Base-by-base conservation (phyloP, 2,797 vertebrate genomes). In the Lindbergichthys nudifrons region DNA sequence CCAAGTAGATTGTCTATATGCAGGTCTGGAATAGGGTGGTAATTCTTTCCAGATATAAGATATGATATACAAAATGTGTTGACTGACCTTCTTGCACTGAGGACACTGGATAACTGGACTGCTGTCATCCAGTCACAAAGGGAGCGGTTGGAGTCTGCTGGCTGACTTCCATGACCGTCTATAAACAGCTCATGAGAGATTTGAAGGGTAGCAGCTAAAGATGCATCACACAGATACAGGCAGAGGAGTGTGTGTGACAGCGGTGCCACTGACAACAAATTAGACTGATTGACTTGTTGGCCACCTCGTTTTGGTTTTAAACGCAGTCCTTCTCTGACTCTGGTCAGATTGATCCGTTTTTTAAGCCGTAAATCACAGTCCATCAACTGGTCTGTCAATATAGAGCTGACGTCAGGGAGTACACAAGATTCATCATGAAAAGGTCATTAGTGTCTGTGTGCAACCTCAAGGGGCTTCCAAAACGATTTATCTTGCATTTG, bases 381-480 rank as follows among this genome's bases (percentile, higher is more conserved):
- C 45, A n/a, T 21, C 64, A 59, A 51, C 75, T 70, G 16, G 32
- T 73, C 57, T 39, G 70, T 66, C 80, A 23, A 80, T 85, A 62
- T 1, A 45, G 36, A 32, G 23, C 45, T 68, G 65, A 72, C 36
- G n/a, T 71, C 51, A 64, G 32, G 11, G 13, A 66, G 75, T 82
- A 80, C 90, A 87, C 80, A 80, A 72, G 42, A 86, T 88, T 54
- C 45, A 82, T 90, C 80, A 83, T 53, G 64, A 63, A 81, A 77
- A 83, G 77, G 74, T 77, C 72, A 72, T 84, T 82, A 77, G 65
- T 57, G 75, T 48, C 70, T 18, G 32, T 59, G 16, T 62, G 65
- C 51, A 54, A 60, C 63, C 62, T 41, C 66, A 43, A 42, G 50
- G 68, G 46, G 39, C 2, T 41, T 65, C 12, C 65, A 58, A 67